phyloP scores from a whole-genome alignment of 2,888 invertebrate species.

The Acanthosepion lycidas region DNA sequence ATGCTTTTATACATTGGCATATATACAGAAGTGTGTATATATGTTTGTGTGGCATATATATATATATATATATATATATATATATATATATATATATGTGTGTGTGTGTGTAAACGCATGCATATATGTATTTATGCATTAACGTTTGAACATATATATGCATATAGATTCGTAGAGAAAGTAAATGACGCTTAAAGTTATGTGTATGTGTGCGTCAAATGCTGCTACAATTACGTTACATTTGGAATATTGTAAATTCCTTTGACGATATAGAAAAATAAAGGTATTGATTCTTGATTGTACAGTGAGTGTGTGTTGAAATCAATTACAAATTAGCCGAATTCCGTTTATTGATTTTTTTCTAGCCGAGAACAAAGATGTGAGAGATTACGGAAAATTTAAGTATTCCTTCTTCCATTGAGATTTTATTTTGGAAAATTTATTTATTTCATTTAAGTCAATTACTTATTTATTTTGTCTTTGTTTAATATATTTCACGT shows the following conservation, averaged over 20 bases:
- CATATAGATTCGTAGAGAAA: no score
- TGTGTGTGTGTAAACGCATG: background rate
- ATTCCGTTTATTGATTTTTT: background rate
- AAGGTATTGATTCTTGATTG: background rate
- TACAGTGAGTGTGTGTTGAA: background rate
- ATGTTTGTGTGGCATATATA: background rate
- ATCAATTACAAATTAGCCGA: constrained; percentile 33
- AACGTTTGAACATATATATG: background rate
- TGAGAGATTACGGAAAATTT: background rate
- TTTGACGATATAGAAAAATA: background rate
- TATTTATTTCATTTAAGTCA: background rate
- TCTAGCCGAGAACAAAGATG: constrained; percentile 33
- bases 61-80: background rate
- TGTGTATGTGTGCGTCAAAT: background rate
- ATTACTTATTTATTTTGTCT: background rate
- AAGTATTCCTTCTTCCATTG: background rate
- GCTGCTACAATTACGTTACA: background rate
- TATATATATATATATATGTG: background rate
- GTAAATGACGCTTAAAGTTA: no score
- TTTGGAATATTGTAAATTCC: background rate
- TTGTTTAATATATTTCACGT: background rate
- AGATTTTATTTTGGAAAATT: background rate
- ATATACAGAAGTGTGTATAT: background rate
- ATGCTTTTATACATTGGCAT: background rate
- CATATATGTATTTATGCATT: background rate